These are phyloP conservation scores for Arvicanthis niloticus DNA, from an alignment of 2,113 vertebrate genomes.

Conservation along the genomic window DNA sequence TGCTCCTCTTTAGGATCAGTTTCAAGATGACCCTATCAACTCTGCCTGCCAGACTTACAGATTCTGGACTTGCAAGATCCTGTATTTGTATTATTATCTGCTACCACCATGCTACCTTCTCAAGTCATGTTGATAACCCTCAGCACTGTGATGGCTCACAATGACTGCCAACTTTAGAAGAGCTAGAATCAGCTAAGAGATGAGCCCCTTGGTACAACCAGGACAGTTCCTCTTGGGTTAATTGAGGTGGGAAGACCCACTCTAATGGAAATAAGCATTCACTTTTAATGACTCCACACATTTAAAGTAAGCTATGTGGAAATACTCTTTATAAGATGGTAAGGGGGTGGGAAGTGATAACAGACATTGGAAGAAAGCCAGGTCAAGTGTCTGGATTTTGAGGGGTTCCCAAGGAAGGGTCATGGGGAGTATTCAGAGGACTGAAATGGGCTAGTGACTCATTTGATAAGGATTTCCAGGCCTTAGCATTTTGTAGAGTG, in stretches of 20 bases:
- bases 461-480: background rate
- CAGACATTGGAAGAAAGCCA: background rate
- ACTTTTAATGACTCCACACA: background rate
- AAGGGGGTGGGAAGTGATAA: background rate
- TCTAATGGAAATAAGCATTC: background rate
- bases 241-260: background rate
- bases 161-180: background rate
- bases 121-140: background rate
- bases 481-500: background rate
- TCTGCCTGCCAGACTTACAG: background rate
- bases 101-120: background rate
- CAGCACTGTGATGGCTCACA: background rate
- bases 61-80: background rate
- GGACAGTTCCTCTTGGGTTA: background rate
- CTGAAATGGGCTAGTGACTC: background rate
- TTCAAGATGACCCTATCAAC: background rate
- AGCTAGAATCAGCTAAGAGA: background rate
- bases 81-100: fast-evolving
- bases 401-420: background rate
- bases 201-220: too few relatives aligned
- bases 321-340: background rate
- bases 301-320: background rate
- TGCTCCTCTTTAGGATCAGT: background rate
- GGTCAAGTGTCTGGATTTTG: background rate
- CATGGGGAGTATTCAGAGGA: background rate